phyloP scores from a whole-genome alignment of 2,113 vertebrate species.

The Neogobius melanostomus region DNA sequence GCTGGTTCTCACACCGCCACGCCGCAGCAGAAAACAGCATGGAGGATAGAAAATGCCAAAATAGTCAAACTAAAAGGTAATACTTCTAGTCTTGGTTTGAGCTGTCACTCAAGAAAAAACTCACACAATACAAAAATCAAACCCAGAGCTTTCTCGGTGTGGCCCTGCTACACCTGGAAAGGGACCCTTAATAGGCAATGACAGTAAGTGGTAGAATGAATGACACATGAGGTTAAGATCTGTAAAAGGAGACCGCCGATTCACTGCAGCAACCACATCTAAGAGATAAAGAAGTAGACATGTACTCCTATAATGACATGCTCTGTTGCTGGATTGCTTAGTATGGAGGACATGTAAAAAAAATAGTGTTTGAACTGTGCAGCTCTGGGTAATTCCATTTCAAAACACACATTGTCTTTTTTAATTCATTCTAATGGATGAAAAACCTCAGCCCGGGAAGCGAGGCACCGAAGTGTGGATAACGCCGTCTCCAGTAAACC shows the following conservation, averaged over 20 bases:
- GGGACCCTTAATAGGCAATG: not conserved
- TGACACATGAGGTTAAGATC: not conserved
- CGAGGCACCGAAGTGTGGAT: conserved; percentile 21
- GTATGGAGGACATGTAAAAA: not conserved
- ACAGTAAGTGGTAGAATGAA: not conserved
- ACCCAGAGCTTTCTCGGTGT: too few species aligned
- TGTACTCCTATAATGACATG: not conserved
- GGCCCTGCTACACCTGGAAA: not conserved
- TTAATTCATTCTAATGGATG: not conserved
- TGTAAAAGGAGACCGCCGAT: not conserved
- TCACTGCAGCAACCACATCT: not conserved
- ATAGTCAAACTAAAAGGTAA: not conserved
- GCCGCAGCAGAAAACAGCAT: conserved; percentile 18
- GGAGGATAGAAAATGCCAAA: not conserved
- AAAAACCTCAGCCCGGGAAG: conserved; percentile 5
- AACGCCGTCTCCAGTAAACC: conserved; percentile 4
- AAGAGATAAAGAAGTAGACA: not conserved
- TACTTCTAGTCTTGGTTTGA: not conserved
- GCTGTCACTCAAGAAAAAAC: not conserved
- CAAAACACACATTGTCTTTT: conserved; percentile 6
- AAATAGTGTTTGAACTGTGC: not conserved
- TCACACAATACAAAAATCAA: not conserved
- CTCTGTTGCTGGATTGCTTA: not conserved
- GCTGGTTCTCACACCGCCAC: conserved; percentile 46
- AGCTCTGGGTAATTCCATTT: not conserved